These are phyloP conservation scores for Rotaria sp. DNA, from an alignment of 2,888 invertebrate species.

Conservation along the genomic window DNA sequence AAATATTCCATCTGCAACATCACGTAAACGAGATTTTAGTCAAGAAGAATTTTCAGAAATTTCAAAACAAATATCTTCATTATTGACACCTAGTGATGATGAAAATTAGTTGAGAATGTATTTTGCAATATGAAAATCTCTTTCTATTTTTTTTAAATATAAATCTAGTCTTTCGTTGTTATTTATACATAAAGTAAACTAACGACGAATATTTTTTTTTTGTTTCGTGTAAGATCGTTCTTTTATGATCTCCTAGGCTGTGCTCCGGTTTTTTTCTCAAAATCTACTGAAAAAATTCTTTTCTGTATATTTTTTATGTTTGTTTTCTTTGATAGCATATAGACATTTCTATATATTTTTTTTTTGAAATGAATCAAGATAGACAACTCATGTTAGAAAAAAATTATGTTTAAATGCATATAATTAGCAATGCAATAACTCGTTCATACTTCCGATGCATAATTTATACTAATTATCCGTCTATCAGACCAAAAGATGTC, in stretches of 20 bases:
- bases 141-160: not conserved
- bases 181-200: not conserved
- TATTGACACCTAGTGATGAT: not conserved
- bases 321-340: not conserved
- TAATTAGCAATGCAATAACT: no score
- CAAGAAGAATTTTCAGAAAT: not conserved
- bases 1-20: not conserved
- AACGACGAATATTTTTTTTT: not conserved
- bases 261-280: not conserved
- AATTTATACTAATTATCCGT: no score
- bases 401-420: no score
- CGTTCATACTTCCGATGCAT: no score
- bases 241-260: not conserved
- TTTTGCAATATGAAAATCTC: not conserved
- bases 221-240: not conserved
- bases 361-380: no score
- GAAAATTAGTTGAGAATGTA: not conserved
- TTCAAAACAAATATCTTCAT: not conserved
- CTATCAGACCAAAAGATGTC: no score
- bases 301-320: not conserved
- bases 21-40: not conserved
- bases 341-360: not conserved
- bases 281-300: not conserved
- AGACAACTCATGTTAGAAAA: not conserved
- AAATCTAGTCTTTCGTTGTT: conserved; percentile 13